Conservation (phyloP, 2,113 vertebrate genomes). For the Oenanthe oenanthe region DNA sequence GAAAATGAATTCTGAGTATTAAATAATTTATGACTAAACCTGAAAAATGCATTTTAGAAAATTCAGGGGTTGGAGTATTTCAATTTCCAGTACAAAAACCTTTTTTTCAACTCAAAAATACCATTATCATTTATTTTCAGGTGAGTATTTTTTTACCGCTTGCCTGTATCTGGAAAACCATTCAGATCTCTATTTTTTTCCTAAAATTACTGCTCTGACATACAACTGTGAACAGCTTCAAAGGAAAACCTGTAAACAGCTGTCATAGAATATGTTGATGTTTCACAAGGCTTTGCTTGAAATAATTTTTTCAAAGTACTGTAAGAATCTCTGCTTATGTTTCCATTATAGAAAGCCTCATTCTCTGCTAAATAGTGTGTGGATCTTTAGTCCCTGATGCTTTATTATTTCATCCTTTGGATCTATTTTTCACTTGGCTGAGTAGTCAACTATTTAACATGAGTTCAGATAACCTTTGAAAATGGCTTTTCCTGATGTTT, state of each 20-base stretch:
- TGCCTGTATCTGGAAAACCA: neutral
- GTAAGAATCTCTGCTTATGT: slow-evolving; percentile 12
- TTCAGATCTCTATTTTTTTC: neutral
- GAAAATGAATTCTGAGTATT: slow-evolving; percentile 33
- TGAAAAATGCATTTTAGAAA: slow-evolving; percentile 36
- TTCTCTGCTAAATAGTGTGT: slow-evolving; percentile 64
- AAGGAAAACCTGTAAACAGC: slow-evolving; percentile 44
- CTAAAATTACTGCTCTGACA: slow-evolving; percentile 21
- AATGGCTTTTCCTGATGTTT: slow-evolving; percentile 45
- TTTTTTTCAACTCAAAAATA: neutral
- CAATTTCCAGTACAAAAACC: neutral
- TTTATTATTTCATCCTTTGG: slow-evolving; percentile 60
- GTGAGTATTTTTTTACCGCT: slow-evolving; percentile 1
- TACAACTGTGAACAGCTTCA: slow-evolving; percentile 1
- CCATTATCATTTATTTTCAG: neutral
- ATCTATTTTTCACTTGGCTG: slow-evolving; percentile 58
- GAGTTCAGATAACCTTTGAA: slow-evolving; percentile 54
- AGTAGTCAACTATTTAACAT: slow-evolving; percentile 55
- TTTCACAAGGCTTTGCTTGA: slow-evolving; percentile 40
- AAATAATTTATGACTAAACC: slow-evolving; percentile 26
- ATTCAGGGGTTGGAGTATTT: neutral
- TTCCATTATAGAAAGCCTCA: slow-evolving; percentile 28
- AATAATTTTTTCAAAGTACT: slow-evolving; percentile 41
- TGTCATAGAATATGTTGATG: slow-evolving; percentile 34
- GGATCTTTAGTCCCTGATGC: slow-evolving; percentile 28